Base-by-base conservation (phyloP, 2,888 invertebrate genomes). In the Eilema depressum region DNA sequence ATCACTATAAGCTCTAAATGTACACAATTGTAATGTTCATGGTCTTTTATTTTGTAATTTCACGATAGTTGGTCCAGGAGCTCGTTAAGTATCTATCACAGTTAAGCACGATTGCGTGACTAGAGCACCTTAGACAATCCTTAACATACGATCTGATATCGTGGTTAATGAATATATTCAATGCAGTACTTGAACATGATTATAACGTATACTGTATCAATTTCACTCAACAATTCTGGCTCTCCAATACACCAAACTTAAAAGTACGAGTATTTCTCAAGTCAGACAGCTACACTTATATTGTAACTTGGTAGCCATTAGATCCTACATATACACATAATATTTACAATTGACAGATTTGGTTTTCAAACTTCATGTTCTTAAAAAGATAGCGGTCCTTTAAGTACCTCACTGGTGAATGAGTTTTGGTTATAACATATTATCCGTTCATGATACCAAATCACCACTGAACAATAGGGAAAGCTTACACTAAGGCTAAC, bases 401-500 rank as follows among this genome's bases (percentile, higher is more conserved):
- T 41, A 37, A 53, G 37, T 60, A 53, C n/a, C 23, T 23, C 30
- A 66, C 26, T 66, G 30, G 23, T 28, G 28, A 63, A 59, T 25
- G 53, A 56, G 17, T 30, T 1, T 41, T 57, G 23, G 17, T 41
- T 69, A 63, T 47, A 68, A 57, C 57, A 41, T 66, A 68, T 68
- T 64, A 67, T 30, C 63, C 71, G 33, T 68, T 75, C 74, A 47
- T 73, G 78, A 76, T 80, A 78, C 71, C 75, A 79, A 84, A 83
- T 85, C 80, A 80, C 78, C 78, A 80, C 85, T 84, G 86, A 88
- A 88, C 88, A 91, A 86, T 85, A 85, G 82, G 81, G 85, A 88
- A 86, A 86, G 86, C 85, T 86, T 86, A 83, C 81, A 83, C 83
- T 86, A 84, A 90, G 85, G 89, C 91, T 93, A 93, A 94, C 90